Percentiles rank a stretch among this genome's conserved stretches.
Evolutionary conservation across 2,888 invertebrate genomes (phyloP).

Genomic region (Balanococcus diminutus): DNA sequence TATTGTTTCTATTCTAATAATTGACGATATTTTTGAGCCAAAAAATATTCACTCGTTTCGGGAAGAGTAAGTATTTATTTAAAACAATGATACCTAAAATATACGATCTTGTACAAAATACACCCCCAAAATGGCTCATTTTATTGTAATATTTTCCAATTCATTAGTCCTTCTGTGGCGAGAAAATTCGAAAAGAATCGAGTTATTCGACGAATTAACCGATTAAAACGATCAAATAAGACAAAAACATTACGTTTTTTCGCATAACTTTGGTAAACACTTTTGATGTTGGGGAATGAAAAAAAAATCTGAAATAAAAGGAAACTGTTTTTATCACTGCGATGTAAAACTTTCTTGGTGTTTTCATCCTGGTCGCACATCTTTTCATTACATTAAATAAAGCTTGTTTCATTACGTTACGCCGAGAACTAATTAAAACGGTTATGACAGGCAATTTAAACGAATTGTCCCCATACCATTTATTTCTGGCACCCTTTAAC

Average conservation of each 20-base stretch:
- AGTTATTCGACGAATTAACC: background rate
- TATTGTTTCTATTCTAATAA: conserved; percentile 53
- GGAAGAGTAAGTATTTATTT: background rate
- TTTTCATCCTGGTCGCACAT: conserved; percentile 51
- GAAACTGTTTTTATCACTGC: conserved; percentile 51
- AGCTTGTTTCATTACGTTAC: conserved; percentile 55
- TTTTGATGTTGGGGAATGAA: no score
- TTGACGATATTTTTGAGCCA: conserved; percentile 46
- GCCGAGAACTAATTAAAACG: conserved; percentile 55
- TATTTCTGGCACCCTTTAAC: conserved; percentile 54
- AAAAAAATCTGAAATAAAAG: conserved; percentile 1
- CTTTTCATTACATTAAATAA: conserved; percentile 55
- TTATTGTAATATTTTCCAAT: background rate
- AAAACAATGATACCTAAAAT: conserved; percentile 43
- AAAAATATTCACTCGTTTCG: conserved; percentile 40
- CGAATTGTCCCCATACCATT: conserved; percentile 54
- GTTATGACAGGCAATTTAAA: conserved; percentile 55
- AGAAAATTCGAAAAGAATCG: background rate
- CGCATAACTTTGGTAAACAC: conserved; percentile 44
- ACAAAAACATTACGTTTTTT: background rate
- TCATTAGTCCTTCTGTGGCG: background rate
- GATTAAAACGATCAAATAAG: background rate
- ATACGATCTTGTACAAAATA: background rate
- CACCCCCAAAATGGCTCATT: background rate
- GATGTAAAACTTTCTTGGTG: conserved; percentile 48